Percentiles rank a stretch among this genome's conserved stretches.
phyloP scores from a whole-genome alignment of 2,888 invertebrate genomes.

The Sinohyriopsis cumingii region DNA sequence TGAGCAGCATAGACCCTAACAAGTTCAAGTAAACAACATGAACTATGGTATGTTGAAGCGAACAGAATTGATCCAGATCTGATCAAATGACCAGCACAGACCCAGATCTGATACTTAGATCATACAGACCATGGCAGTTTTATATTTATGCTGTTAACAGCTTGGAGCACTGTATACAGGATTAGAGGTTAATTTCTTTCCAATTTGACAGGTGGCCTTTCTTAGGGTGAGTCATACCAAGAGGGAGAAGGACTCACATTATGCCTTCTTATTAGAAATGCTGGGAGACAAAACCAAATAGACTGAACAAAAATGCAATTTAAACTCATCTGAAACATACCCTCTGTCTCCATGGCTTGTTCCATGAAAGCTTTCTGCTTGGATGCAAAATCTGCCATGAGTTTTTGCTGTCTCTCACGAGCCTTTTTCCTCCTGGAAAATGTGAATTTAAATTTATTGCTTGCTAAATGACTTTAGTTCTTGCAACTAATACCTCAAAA shows the following conservation, averaged over 20 bases:
- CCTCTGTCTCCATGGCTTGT: conserved; percentile 71
- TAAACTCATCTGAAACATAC: conserved; percentile 14
- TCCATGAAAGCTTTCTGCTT: conserved; percentile 94
- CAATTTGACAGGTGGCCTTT: not conserved
- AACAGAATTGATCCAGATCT: too few species aligned
- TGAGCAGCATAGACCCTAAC: too few species aligned
- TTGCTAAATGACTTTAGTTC: not conserved
- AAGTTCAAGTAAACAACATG: too few species aligned
- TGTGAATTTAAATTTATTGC: not conserved
- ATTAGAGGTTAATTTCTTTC: not conserved
- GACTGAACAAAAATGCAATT: not conserved
- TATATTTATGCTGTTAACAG: not conserved
- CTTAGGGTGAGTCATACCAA: not conserved
- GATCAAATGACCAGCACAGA: too few species aligned
- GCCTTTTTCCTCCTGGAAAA: conserved; percentile 71
- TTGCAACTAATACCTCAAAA: not conserved
- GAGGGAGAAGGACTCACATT: not conserved
- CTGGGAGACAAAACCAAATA: conserved; percentile 1
- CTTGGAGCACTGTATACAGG: not conserved
- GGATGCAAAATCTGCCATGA: conserved; percentile 94
- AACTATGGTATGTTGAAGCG: too few species aligned
- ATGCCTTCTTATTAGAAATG: not conserved
- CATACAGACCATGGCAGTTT: too few species aligned
- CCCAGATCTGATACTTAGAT: too few species aligned
- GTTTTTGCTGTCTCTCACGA: conserved; percentile 89